These are phyloP conservation scores for Sinocyclocheilus maitianheensis DNA, from an alignment of 2,113 vertebrate species.

Conservation along the genomic window DNA sequence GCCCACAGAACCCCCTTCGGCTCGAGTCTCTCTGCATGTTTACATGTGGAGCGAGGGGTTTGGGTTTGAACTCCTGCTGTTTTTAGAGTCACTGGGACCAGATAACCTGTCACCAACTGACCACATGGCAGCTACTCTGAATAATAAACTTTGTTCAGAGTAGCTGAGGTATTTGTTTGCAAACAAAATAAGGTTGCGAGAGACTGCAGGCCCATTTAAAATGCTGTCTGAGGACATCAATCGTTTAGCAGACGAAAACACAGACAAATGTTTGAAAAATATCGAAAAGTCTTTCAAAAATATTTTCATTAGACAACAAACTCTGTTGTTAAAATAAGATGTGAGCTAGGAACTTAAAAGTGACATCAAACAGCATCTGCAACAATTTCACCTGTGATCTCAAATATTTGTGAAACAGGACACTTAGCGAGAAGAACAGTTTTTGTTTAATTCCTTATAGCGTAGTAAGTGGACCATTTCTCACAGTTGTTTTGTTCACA, in stretches of 20 bases:
- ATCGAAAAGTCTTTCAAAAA: background rate
- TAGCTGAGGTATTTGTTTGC: background rate
- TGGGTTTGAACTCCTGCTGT: background rate
- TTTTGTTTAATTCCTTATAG: too few relatives aligned
- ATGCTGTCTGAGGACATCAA: background rate
- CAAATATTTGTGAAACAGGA: background rate
- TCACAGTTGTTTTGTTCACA: background rate
- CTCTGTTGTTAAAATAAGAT: background rate
- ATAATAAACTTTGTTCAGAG: background rate
- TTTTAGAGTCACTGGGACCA: background rate
- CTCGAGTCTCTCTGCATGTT: background rate
- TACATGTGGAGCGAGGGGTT: background rate
- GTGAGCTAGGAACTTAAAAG: background rate
- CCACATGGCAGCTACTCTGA: background rate
- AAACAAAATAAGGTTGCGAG: background rate
- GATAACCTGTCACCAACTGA: background rate
- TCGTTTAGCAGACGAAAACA: background rate
- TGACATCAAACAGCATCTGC: background rate
- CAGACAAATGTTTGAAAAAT: background rate
- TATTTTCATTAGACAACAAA: background rate
- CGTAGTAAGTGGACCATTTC: too few relatives aligned
- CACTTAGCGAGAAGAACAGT: too few relatives aligned
- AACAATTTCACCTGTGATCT: background rate
- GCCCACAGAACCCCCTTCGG: background rate
- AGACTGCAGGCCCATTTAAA: background rate